Conservation (phyloP, 2,888 invertebrate species). For the Agonopterix heracliana region DNA sequence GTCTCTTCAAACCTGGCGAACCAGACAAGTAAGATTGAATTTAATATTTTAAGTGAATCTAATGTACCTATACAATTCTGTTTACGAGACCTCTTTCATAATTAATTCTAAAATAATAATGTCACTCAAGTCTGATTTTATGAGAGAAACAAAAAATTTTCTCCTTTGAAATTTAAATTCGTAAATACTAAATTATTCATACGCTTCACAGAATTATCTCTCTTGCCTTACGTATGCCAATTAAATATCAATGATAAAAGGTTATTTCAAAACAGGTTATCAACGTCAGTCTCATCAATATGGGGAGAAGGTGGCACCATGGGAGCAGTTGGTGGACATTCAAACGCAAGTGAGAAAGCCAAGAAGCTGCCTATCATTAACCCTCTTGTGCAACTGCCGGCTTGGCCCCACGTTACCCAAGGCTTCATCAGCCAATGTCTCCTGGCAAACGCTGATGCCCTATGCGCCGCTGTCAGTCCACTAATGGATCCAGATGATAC, state of each 20-base stretch:
- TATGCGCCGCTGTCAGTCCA: conserved; percentile 97
- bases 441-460: conserved; percentile 95
- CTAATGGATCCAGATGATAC: conserved; percentile 95
- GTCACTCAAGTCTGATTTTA: no score
- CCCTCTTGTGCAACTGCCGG: conserved; percentile 89
- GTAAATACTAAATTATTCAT: no score
- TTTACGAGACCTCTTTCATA: not conserved
- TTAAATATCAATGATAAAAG: no score
- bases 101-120: not conserved
- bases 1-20: conserved; percentile 86
- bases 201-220: no score
- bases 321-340: conserved; percentile 51
- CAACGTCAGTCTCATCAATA: conserved; percentile 71
- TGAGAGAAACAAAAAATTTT: no score
- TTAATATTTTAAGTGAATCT: conserved; percentile 18
- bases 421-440: conserved; percentile 97
- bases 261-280: conserved; percentile 45
- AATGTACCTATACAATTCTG: not conserved
- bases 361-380: conserved; percentile 92
- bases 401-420: conserved; percentile 88
- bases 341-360: conserved; percentile 64
- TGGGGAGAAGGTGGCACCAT: conserved; percentile 61
- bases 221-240: no score
- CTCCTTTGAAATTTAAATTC: no score
- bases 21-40: conserved; percentile 68